These are phyloP conservation scores for Dipus sagitta DNA, from an alignment of 2,797 vertebrate genomes.

Conservation along the genomic window DNA sequence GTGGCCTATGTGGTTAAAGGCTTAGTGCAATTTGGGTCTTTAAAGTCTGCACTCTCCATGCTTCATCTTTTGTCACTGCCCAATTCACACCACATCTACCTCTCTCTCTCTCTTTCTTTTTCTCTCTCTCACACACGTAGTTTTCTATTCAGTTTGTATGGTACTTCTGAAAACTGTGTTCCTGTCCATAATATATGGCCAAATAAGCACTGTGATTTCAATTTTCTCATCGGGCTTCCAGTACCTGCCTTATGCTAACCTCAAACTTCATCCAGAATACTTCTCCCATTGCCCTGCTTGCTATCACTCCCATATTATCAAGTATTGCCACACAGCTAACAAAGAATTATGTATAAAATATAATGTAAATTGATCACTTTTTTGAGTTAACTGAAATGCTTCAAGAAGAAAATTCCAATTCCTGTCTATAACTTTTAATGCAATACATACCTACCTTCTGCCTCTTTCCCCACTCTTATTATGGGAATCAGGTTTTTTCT, in stretches of 20 bases:
- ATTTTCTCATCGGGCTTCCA: neutral
- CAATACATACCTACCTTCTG: neutral
- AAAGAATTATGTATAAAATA: neutral
- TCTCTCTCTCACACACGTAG: neutral
- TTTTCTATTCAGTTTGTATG: neutral
- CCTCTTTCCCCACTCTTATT: neutral
- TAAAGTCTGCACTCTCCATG: neutral
- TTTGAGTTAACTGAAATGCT: neutral
- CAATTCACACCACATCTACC: too few species aligned
- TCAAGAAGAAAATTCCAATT: neutral
- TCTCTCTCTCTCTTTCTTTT: neutral
- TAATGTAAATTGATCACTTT: neutral
- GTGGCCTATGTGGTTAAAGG: accelerated
- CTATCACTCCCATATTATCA: neutral
- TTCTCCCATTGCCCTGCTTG: neutral
- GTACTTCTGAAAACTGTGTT: neutral
- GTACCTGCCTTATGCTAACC: neutral
- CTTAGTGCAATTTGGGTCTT: too few species aligned
- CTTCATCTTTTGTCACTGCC: too few species aligned
- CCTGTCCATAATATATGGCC: neutral
- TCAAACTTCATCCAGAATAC: neutral
- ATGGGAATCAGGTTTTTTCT: neutral
- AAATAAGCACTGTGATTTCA: neutral
- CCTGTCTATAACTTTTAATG: neutral
- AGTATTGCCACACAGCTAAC: neutral